phyloP scores from a whole-genome alignment of 2,888 invertebrate genomes.

The Xestia c-nigrum region DNA sequence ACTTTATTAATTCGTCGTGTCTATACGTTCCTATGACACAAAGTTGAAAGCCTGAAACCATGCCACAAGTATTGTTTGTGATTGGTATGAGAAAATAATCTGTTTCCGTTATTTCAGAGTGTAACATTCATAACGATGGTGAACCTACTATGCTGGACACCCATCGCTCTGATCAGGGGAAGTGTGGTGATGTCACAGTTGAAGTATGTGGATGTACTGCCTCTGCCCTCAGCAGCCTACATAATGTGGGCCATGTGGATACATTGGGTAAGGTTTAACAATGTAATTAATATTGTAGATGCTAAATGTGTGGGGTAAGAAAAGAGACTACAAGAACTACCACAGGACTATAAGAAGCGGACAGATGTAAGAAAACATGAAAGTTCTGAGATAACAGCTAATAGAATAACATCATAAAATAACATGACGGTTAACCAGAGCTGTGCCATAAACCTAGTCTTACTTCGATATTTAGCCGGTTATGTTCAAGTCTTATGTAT shows the following conservation, averaged over 20 bases:
- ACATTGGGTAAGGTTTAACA: slow-evolving; percentile 75
- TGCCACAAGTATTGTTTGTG: neutral
- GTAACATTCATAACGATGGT: slow-evolving; percentile 74
- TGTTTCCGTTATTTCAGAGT: slow-evolving; percentile 73
- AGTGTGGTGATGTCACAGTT: slow-evolving; percentile 76
- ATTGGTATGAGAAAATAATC: neutral
- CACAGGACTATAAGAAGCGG: neutral
- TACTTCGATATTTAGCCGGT: neutral
- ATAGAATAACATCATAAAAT: neutral
- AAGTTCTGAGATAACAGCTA: neutral
- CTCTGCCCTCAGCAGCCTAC: slow-evolving; percentile 70
- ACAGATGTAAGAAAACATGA: neutral
- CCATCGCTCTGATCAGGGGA: slow-evolving; percentile 80
- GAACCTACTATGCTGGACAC: slow-evolving; percentile 83
- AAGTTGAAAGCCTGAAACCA: neutral
- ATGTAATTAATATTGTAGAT: neutral
- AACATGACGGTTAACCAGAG: neutral
- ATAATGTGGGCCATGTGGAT: slow-evolving; percentile 79
- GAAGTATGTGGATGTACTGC: slow-evolving; percentile 64
- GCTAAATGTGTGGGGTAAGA: neutral
- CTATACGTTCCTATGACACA: neutral
- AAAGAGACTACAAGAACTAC: neutral
- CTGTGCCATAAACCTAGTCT: neutral
- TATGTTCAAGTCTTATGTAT: neutral
- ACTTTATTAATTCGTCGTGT: neutral